phyloP scores from a whole-genome alignment of 2,797 vertebrate species.

The Basileuterus tristriatus region DNA sequence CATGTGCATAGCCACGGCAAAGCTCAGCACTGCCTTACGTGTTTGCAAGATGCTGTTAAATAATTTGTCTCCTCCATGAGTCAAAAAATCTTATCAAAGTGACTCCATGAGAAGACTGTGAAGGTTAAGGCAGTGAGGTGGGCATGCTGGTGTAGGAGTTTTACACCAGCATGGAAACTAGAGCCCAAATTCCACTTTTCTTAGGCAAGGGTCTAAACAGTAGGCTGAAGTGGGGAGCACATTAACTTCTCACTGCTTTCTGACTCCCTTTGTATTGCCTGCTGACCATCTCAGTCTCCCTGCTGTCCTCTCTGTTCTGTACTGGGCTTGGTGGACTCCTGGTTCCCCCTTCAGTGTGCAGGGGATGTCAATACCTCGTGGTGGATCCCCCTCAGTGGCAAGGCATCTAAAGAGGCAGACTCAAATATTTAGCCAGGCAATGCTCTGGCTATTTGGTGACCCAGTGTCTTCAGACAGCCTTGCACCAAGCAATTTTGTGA shows the following conservation, averaged over 20 bases:
- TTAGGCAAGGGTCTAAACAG: background rate
- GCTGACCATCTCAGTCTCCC: background rate
- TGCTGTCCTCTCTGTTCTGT: background rate
- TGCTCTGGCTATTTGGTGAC: background rate
- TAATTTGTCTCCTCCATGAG: background rate
- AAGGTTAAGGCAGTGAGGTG: background rate
- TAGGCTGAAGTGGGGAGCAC: background rate
- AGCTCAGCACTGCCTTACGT: background rate
- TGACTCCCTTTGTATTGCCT: background rate
- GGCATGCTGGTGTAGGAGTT: background rate
- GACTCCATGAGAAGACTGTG: background rate
- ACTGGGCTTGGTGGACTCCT: background rate
- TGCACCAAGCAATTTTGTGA: background rate
- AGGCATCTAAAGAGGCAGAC: background rate
- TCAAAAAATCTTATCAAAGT: background rate
- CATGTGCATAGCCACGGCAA: background rate
- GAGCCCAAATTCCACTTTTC: background rate
- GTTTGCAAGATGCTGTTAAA: background rate
- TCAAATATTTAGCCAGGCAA: background rate
- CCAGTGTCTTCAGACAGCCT: constrained; percentile 55
- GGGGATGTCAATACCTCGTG: background rate
- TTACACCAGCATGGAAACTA: background rate
- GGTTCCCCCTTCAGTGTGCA: background rate
- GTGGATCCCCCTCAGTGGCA: background rate
- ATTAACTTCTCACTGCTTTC: background rate